phyloP scores from a whole-genome alignment of 2,113 vertebrate genomes.

The Notechis scutatus region DNA sequence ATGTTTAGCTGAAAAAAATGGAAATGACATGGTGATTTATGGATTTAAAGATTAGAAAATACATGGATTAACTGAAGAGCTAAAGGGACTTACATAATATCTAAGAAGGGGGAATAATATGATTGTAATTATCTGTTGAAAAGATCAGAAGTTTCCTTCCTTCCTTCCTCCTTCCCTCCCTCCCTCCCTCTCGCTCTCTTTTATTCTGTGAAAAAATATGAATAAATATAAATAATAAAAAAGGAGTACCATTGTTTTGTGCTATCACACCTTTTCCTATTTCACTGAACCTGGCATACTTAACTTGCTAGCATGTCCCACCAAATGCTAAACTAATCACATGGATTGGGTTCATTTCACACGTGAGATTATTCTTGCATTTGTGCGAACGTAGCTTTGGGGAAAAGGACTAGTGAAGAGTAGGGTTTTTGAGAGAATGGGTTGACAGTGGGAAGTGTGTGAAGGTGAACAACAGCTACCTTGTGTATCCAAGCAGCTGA shows the following conservation, averaged over 20 bases:
- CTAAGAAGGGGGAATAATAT: background rate
- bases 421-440: background rate
- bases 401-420: background rate
- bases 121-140: background rate
- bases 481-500: background rate
- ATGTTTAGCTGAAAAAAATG: background rate
- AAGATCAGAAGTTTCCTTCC: background rate
- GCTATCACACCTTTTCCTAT: background rate
- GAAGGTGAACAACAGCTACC: background rate
- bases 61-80: background rate
- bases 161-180: background rate
- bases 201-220: background rate
- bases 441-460: background rate
- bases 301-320: background rate
- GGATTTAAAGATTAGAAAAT: background rate
- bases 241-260: background rate
- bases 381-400: background rate
- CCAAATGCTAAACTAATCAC: background rate
- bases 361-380: background rate
- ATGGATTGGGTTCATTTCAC: background rate
- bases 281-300: background rate
- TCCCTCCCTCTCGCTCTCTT: background rate
- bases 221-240: background rate
- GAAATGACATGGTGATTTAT: background rate
- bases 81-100: background rate